These are phyloP conservation scores for Urocitellus parryii DNA, from an alignment of 2,113 vertebrate genomes.

Conservation along the genomic window DNA sequence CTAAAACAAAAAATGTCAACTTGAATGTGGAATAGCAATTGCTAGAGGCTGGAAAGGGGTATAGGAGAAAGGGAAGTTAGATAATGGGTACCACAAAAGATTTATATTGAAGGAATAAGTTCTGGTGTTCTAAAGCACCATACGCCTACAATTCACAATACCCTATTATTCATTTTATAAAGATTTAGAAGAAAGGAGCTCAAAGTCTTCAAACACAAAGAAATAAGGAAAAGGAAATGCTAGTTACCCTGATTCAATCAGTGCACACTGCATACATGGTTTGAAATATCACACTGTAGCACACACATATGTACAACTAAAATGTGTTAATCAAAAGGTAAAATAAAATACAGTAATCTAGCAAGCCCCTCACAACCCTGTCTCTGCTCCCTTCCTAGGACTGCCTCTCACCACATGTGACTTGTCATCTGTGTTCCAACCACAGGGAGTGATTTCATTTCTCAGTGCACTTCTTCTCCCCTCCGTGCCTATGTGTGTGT, in stretches of 20 bases:
- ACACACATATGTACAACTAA: neutral
- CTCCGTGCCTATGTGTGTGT: neutral
- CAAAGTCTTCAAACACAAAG: neutral
- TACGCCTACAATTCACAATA: neutral
- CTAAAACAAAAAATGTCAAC: neutral
- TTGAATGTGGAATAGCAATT: neutral
- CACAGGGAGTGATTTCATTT: neutral
- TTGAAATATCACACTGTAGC: neutral
- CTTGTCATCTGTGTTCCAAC: neutral
- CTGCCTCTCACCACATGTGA: neutral
- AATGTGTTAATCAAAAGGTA: neutral
- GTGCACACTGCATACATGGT: neutral
- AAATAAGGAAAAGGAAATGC: neutral
- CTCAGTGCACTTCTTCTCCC: rapidly evolving
- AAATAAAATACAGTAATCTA: neutral
- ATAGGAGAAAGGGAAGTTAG: neutral
- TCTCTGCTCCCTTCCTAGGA: no score
- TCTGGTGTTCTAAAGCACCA: neutral
- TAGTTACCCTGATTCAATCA: neutral
- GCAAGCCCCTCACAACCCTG: neutral
- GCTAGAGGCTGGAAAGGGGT: neutral
- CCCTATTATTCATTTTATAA: neutral
- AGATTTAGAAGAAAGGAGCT: neutral
- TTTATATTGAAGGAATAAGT: neutral
- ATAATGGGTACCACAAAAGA: neutral